phyloP scores from a whole-genome alignment of 2,113 vertebrate genomes.

The Odobenus rosmarus region DNA sequence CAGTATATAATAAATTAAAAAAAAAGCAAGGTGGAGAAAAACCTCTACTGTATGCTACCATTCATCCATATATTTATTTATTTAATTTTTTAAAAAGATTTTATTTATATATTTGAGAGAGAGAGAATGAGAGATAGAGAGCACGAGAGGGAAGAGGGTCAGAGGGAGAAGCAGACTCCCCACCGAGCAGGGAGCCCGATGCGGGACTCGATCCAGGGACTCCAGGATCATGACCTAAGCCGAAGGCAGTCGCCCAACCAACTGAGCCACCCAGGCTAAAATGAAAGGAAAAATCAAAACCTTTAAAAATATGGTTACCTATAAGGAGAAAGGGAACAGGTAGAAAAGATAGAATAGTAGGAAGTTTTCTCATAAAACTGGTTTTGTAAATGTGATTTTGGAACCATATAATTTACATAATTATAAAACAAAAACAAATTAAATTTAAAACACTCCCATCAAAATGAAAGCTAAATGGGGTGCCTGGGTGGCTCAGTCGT shows the following conservation, averaged over 20 bases:
- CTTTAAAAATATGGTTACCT: not conserved
- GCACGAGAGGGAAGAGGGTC: too few species aligned
- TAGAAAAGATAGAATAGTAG: not conserved
- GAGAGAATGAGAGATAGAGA: too few species aligned
- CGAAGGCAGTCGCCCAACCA: too few species aligned
- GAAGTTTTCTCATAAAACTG: slow-evolving; percentile 30
- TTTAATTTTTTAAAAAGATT: not conserved
- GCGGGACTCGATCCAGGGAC: too few species aligned
- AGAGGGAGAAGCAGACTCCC: too few species aligned
- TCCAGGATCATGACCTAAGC: too few species aligned
- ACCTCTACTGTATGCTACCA: not conserved
- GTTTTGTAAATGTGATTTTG: not conserved
- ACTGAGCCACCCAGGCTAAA: not conserved
- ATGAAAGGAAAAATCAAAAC: slow-evolving; percentile 50
- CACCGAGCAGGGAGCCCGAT: too few species aligned
- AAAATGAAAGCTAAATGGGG: slow-evolving; percentile 13
- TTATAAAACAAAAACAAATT: slow-evolving; percentile 44
- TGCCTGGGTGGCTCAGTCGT: too few species aligned
- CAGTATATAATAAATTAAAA: not conserved
- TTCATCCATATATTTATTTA: not conserved
- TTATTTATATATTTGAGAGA: too few species aligned
- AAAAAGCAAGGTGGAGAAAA: not conserved
- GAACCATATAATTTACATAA: not conserved
- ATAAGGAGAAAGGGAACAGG: not conserved
- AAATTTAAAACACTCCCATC: not conserved